These are phyloP conservation scores for Cyprinodon diabolis DNA, from an alignment of 2,797 vertebrate genomes.

Conservation along the genomic window DNA sequence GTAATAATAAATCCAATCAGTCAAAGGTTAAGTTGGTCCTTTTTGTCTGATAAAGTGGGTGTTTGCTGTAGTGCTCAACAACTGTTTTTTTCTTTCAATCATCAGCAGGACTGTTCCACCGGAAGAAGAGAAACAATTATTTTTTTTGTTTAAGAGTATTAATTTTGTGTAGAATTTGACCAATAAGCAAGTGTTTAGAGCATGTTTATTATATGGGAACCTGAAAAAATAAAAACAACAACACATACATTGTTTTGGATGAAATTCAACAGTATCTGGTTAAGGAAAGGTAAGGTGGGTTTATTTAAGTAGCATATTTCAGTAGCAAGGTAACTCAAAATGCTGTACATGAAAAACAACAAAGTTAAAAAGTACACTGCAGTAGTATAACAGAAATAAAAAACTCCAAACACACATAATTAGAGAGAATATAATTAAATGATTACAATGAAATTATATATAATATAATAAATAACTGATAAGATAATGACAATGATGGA, in stretches of 20 bases:
- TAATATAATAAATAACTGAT: too few species aligned
- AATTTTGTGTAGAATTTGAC: not conserved
- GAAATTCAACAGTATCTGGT: not conserved
- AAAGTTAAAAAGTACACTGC: too few species aligned
- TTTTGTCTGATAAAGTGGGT: not conserved
- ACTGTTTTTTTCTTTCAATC: constrained; percentile 14
- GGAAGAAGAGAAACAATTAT: not conserved
- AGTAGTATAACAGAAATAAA: too few species aligned
- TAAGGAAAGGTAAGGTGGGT: not conserved
- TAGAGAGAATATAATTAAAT: too few species aligned
- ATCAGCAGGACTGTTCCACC: constrained; percentile 5
- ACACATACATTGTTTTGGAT: not conserved
- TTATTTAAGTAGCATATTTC: not conserved
- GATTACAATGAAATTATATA: too few species aligned
- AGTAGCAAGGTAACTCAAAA: not conserved
- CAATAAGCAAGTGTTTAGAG: not conserved
- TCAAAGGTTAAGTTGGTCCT: too few species aligned
- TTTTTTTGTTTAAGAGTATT: constrained; percentile 1
- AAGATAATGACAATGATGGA: too few species aligned
- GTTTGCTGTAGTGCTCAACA: constrained; percentile 40
- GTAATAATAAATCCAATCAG: too few species aligned
- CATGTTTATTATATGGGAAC: not conserved
- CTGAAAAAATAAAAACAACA: not conserved
- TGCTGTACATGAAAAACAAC: too few species aligned
- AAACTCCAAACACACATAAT: too few species aligned